Percentiles rank a stretch among this genome's conserved stretches.
These are phyloP conservation scores for Siderastrea siderea DNA, from an alignment of 92 coral and sea anemone genomes.

Conservation along the genomic window DNA sequence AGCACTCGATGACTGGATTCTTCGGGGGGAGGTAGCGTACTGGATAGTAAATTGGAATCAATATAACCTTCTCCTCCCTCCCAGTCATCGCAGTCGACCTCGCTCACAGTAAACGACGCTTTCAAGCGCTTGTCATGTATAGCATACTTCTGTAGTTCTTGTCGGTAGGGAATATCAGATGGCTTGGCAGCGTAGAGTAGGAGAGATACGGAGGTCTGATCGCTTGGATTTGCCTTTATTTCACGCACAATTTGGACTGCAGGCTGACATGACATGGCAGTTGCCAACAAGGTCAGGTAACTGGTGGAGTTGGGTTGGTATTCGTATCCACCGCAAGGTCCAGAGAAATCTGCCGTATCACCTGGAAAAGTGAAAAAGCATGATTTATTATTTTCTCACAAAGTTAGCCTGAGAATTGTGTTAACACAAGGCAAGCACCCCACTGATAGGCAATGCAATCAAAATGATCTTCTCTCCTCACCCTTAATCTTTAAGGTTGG, in stretches of 20 bases:
- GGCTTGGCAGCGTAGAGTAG: conserved; percentile 52
- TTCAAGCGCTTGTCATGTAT: conserved; percentile 16
- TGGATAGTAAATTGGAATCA: conserved; percentile 45
- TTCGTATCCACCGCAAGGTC: conserved; percentile 80
- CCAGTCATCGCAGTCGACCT: conserved; percentile 58
- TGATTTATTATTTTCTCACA: too few relatives aligned
- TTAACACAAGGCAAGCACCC: too few relatives aligned
- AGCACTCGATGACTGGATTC: conserved; percentile 64
- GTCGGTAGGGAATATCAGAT: conserved; percentile 62
- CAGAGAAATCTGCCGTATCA: conserved; percentile 61
- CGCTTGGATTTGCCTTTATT: conserved; percentile 31
- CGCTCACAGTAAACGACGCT: conserved; percentile 51
- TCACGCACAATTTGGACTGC: conserved; percentile 70
- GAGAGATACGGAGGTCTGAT: conserved; percentile 51
- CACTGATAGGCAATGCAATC: neutral
- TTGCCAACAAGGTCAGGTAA: conserved; percentile 61
- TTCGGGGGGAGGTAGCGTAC: conserved; percentile 51
- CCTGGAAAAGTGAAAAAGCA: conserved; percentile 17
- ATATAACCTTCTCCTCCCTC: conserved; percentile 78
- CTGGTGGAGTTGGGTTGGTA: conserved; percentile 59
- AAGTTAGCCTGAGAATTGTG: too few relatives aligned
- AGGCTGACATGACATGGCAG: conserved; percentile 68
- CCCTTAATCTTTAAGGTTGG: too few relatives aligned
- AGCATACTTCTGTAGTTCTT: conserved; percentile 41
- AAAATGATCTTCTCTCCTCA: neutral